These are phyloP conservation scores for Telmatherina bonti DNA, from an alignment of 2,797 vertebrate species.

Conservation along the genomic window DNA sequence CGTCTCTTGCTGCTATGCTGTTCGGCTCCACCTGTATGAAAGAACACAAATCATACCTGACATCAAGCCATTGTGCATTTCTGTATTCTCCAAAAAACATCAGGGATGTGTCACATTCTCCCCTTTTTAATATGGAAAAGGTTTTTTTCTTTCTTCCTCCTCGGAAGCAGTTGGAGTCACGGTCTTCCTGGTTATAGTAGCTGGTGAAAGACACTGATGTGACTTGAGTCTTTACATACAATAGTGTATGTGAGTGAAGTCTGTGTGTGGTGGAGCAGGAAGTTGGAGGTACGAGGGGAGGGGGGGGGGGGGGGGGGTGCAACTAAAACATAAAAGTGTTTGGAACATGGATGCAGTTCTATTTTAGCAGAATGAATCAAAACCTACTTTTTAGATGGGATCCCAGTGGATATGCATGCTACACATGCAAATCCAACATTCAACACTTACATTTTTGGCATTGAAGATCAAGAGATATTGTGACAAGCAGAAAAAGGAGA, in stretches of 20 bases:
- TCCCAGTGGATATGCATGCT: constrained; percentile 44
- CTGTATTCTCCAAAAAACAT: not conserved
- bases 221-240: constrained; percentile 12
- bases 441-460: constrained; percentile 32
- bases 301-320: too few species aligned
- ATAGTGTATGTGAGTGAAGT: not conserved
- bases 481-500: constrained; percentile 10
- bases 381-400: constrained; percentile 26
- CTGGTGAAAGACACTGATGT: constrained; percentile 3
- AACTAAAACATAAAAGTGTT: constrained; percentile 20
- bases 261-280: not conserved
- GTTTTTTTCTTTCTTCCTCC: not conserved
- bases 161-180: constrained; percentile 10
- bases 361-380: constrained; percentile 46
- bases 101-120: not conserved
- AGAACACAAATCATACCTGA: constrained; percentile 36
- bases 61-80: constrained; percentile 13
- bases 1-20: constrained; percentile 94
- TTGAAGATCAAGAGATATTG: constrained; percentile 58
- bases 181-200: not conserved
- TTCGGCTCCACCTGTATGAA: constrained; percentile 90
- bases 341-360: constrained; percentile 22
- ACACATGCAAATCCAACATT: constrained; percentile 2
- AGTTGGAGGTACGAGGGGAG: too few species aligned
- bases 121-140: not conserved